A percentile compares a stretch with the other conserved stretches of the same genome.
Evolutionary conservation across 2,797 vertebrate genomes (phyloP).

Genomic region (Prionace glauca): DNA sequence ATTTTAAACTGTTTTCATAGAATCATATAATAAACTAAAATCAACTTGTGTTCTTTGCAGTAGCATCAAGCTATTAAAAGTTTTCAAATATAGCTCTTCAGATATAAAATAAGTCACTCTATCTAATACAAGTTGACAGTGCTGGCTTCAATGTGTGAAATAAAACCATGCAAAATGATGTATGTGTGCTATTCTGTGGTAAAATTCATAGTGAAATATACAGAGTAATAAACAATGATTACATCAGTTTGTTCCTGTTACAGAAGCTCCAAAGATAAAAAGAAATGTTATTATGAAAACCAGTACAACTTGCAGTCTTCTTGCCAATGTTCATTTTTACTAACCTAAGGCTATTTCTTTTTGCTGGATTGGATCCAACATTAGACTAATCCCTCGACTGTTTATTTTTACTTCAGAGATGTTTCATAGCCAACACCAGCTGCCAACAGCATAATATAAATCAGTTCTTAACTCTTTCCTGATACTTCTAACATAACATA

Average conservation of each 20-base stretch:
- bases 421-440: not conserved
- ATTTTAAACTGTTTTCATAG: not conserved
- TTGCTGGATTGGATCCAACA: conserved; percentile 2
- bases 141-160: conserved; percentile 5
- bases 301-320: not conserved
- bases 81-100: not conserved
- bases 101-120: not conserved
- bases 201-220: conserved; percentile 16
- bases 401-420: conserved; percentile 22
- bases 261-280: not conserved
- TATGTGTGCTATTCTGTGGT: not conserved
- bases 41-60: not conserved
- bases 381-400: conserved; percentile 11
- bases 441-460: conserved; percentile 25
- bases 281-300: not conserved
- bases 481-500: not conserved
- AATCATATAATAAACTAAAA: not conserved
- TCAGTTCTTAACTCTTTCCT: conserved; percentile 16
- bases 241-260: not conserved
- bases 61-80: not conserved
- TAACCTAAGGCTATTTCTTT: conserved; percentile 16
- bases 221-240: conserved; percentile 20
- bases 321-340: not conserved
- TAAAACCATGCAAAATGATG: conserved; percentile 21
- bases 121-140: not conserved